phyloP scores from a whole-genome alignment of 2,113 vertebrate species.

The Syngnathus floridae region DNA sequence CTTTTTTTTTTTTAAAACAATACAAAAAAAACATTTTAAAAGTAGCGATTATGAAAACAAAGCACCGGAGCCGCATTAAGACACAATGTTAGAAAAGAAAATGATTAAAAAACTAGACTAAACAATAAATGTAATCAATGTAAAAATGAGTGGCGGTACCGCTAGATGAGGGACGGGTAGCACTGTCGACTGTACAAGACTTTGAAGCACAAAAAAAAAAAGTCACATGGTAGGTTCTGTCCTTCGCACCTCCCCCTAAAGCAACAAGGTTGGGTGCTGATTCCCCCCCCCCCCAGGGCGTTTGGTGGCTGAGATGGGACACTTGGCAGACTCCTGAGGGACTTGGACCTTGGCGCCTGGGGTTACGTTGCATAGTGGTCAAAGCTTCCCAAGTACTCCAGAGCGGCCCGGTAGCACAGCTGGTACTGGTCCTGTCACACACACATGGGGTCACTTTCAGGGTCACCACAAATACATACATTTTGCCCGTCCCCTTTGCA shows the following conservation, averaged over 20 bases:
- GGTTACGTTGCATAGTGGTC: conserved; percentile 99
- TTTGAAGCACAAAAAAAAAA: background rate
- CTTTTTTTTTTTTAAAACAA: background rate
- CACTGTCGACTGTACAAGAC: conserved; percentile 57
- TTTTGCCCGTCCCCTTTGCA: background rate
- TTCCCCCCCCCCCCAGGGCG: conserved; percentile 49
- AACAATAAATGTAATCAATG: conserved; percentile 43
- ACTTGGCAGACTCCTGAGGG: conserved; percentile 73
- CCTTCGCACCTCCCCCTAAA: conserved; percentile 60
- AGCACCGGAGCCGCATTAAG: conserved; percentile 57
- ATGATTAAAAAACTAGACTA: conserved; percentile 41
- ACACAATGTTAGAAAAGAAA: conserved; percentile 66
- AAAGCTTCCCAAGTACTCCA: conserved; percentile 98
- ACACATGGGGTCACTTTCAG: background rate
- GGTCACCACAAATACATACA: background rate
- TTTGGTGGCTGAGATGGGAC: conserved; percentile 83
- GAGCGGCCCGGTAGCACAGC: conserved; percentile 93
- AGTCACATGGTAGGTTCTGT: conserved; percentile 1
- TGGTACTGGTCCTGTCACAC: conserved; percentile 92
- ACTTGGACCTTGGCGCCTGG: conserved; percentile 53
- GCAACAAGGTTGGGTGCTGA: conserved; percentile 61
- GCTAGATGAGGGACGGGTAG: conserved; percentile 38
- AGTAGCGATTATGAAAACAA: conserved; percentile 58
- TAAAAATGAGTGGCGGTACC: conserved; percentile 61
- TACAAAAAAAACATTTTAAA: conserved; percentile 10